Evolutionary conservation across 2,113 vertebrate genomes (phyloP).

Genomic region (Choloepus hoffmanni): DNA sequence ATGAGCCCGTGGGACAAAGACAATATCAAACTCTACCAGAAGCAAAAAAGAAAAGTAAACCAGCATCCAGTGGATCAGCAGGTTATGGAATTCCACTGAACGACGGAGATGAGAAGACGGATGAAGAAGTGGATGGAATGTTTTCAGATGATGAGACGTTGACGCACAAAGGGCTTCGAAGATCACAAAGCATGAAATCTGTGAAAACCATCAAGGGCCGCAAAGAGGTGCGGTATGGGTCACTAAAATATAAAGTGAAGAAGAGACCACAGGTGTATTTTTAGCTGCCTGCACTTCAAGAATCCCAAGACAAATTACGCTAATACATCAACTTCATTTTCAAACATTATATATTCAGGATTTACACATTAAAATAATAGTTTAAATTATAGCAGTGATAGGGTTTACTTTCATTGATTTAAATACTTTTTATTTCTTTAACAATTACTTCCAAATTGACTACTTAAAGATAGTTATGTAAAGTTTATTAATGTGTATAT

Average conservation of each 20-base stretch:
- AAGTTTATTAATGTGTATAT: constrained; percentile 14
- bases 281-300: constrained; percentile 69
- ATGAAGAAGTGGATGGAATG: constrained; percentile 90
- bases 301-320: constrained; percentile 81
- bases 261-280: constrained; percentile 92
- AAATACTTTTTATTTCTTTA: constrained; percentile 74
- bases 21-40: constrained; percentile 89
- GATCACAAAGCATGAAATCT: constrained; percentile 96
- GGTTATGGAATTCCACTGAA: constrained; percentile 86
- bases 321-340: constrained; percentile 77
- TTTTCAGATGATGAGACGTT: constrained; percentile 96
- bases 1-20: constrained; percentile 88
- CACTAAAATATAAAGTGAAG: constrained; percentile 96
- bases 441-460: constrained; percentile 69
- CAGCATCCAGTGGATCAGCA: constrained; percentile 83
- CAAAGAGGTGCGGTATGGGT: constrained; percentile 96
- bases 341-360: constrained; percentile 67
- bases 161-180: constrained; percentile 91
- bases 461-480: constrained; percentile 69
- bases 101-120: constrained; percentile 90
- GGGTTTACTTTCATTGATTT: constrained; percentile 77
- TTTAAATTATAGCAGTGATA: constrained; percentile 43
- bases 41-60: constrained; percentile 88
- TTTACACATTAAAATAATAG: constrained; percentile 69
- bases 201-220: constrained; percentile 91